These are phyloP conservation scores for Ariopsis seemanni DNA, from an alignment of 2,113 vertebrate species.

Conservation along the genomic window DNA sequence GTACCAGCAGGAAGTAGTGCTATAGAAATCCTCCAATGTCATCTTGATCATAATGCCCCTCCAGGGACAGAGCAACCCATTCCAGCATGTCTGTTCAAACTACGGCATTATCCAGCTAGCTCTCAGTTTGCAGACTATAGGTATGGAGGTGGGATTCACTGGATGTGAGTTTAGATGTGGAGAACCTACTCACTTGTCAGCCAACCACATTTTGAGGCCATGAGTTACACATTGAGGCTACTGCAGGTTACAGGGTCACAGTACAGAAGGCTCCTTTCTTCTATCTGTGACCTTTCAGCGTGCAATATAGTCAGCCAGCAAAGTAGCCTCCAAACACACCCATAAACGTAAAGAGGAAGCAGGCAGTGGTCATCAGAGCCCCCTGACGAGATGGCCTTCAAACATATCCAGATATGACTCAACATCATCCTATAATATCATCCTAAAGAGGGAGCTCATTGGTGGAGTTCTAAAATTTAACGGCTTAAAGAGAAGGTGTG, in stretches of 20 bases:
- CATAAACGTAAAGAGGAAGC: constrained; percentile 99
- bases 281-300: constrained; percentile 96
- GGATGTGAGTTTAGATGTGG: background rate
- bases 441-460: background rate
- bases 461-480: background rate
- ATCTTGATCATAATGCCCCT: background rate
- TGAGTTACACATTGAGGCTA: background rate
- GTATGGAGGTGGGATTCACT: background rate
- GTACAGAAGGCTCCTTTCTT: constrained; percentile 94
- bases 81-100: background rate
- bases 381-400: constrained; percentile 79
- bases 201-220: background rate
- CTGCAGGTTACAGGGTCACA: too few relatives aligned
- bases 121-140: background rate
- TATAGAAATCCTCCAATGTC: too few relatives aligned
- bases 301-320: constrained; percentile 92
- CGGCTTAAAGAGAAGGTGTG: too few relatives aligned
- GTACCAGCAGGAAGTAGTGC: too few relatives aligned
- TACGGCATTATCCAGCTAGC: background rate
- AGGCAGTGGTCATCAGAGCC: constrained; percentile 94
- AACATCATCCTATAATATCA: background rate
- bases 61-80: background rate
- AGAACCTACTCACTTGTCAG: background rate
- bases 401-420: background rate
- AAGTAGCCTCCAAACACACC: constrained; percentile 97